Evolutionary conservation across 2,888 invertebrate genomes (phyloP), one percentile per base, ranked within the genome.

Genomic region (Muschampia plurimacula): DNA sequence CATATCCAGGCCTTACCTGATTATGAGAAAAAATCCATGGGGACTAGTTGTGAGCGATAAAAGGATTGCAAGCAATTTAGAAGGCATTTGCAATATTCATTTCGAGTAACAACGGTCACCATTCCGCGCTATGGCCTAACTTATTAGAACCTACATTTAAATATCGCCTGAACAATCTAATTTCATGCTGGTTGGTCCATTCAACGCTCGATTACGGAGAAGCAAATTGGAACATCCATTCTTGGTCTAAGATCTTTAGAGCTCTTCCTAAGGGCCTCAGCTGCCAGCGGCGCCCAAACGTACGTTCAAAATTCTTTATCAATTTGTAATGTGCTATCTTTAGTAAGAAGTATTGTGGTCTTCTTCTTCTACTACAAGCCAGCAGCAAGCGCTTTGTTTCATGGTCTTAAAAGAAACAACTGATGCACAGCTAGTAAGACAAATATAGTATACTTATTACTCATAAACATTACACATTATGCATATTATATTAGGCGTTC

Each of bases 171-270:
- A 83, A 87, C 87, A 83, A 88, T 88, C 87, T 89, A 87, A 92
- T 92, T 92, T 91, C 91, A 92, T 90, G 90, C 86, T 84, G 85
- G 84, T 83, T 84, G 87, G 86, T 85, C 88, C 85, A 89, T 92
- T 87, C 88, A 83, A 85, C 87, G 91, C 84, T 90, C 91, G 89
- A 91, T 92, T 93, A 91, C 87, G 85, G 84, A 82, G 83, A 84
- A 83, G 89, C 87, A 90, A 90, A 92, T 93, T 92, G 91, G 86
- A 87, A 85, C 88, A 92, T 92, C 88, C 87, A 90, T 92, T 90
- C 85, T 86, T 81, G 77, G 82, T 80, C 81, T 81, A 82, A 79
- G 77, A 80, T 79, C 80, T 80, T 80, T 75, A 74, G 76, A 79
- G 77, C 76, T 77, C 72, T 78, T 75, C 78, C 78, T 75, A 80